Evolutionary conservation across 2,113 vertebrate species (phyloP), one percentile per base, ranked within the genome.

Genomic region (Oxyruncus cristatus): DNA sequence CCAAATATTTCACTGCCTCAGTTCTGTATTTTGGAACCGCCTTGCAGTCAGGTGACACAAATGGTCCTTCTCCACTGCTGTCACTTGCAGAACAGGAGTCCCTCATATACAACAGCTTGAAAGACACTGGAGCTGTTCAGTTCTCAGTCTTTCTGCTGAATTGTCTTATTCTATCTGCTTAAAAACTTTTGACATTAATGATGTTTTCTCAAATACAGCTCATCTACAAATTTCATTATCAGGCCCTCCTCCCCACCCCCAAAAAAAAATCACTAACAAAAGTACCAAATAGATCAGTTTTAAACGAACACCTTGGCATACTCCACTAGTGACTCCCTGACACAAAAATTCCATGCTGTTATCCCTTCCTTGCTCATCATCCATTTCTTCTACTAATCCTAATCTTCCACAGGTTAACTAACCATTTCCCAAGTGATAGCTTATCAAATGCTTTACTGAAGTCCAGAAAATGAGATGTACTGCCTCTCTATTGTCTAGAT

Each of bases 381-480:
- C 53, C 15, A 35, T 73, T 95, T 85, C 20, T 74, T 71, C 44
- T 71, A 35, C n/a, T 62, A 92, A 87, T 89, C 44, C 52, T 0
- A 63, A 26, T 78, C n/a, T 68, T 72, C 53, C 52, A 21, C 26
- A 72, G 41, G 39, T 95, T 87, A 87, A 75, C 61, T 59, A 80
- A 67, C 10, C 16, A 56, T 85, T 91, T 89, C 81, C 61, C 66
- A 81, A 85, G 56, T 21, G 28, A 41, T 17, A 89, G 20, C 28
- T 91, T 89, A 92, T 82, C 65, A 89, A 85, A 68, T 22, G 13
- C 32, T 65, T 77, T 75, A 71, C 47, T 80, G 12, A 82, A 94
- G 41, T 79, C 70, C 77, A 91, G 76, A 89, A 94, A 91, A 91
- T 92, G 61, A 87, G 19, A 94, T 72, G 53, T 85, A 75, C 49